Percentiles rank a stretch among this genome's conserved stretches.
These are phyloP conservation scores for Eleutherodactylus coqui DNA, from an alignment of 2,797 vertebrate genomes.

Conservation along the genomic window DNA sequence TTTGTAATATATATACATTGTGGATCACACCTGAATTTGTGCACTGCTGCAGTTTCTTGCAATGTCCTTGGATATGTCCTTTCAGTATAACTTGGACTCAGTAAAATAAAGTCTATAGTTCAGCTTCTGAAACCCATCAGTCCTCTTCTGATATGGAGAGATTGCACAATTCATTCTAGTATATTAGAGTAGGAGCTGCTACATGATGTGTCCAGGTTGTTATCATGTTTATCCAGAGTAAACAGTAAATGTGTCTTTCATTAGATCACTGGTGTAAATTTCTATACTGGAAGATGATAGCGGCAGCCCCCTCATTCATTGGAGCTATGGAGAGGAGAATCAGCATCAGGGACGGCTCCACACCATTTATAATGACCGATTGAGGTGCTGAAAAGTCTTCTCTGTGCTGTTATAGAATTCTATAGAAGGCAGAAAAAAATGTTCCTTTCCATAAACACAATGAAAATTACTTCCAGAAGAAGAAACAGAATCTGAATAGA, in stretches of 20 bases:
- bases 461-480: neutral
- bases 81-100: neutral
- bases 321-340: neutral
- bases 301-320: neutral
- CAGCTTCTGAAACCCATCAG: neutral
- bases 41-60: neutral
- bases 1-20: neutral
- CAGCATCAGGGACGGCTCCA: constrained; percentile 16
- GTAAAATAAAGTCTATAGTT: neutral
- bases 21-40: neutral
- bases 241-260: neutral
- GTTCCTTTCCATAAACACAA: neutral
- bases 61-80: constrained; percentile 27
- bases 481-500: neutral
- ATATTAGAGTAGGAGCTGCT: neutral
- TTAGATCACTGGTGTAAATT: neutral
- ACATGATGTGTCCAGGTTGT: neutral
- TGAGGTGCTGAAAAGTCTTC: neutral
- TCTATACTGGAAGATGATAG: neutral
- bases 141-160: neutral
- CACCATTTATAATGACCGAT: neutral
- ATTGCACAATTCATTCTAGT: neutral
- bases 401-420: neutral
- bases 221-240: neutral
- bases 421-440: neutral